phyloP scores from a whole-genome alignment of 2,113 vertebrate species.

The Charina bottae region DNA sequence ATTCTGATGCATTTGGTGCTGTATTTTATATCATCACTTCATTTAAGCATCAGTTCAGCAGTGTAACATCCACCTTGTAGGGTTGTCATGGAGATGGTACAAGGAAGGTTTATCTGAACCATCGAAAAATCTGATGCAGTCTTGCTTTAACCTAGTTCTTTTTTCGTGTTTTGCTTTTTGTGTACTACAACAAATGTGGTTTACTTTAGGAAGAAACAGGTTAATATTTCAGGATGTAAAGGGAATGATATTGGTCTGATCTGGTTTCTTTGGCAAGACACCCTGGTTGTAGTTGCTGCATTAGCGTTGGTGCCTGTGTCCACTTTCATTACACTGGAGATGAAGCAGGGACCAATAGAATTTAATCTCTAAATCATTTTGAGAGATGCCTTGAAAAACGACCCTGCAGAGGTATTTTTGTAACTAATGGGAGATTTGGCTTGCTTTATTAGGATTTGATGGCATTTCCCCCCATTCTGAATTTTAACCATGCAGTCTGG shows the following conservation, averaged over 20 bases:
- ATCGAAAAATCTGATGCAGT: constrained; percentile 50
- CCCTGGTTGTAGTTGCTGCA: constrained; percentile 57
- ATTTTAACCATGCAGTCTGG: constrained; percentile 43
- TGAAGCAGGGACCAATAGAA: constrained; percentile 43
- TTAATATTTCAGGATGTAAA: constrained; percentile 51
- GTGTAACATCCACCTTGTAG: constrained; percentile 90
- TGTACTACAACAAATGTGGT: constrained; percentile 40
- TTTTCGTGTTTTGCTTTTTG: constrained; percentile 65
- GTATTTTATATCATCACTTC: constrained; percentile 79
- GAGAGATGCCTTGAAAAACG: constrained; percentile 41
- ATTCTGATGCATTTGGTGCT: constrained; percentile 31
- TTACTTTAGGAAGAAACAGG: constrained; percentile 41
- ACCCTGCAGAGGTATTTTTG: constrained; percentile 25
- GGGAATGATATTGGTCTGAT: constrained; percentile 39
- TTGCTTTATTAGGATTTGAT: constrained; percentile 41
- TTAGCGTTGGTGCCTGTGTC: constrained; percentile 33
- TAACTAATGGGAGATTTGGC: constrained; percentile 56
- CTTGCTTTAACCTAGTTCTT: constrained; percentile 43
- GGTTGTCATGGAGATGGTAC: constrained; percentile 99
- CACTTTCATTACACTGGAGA: constrained; percentile 53
- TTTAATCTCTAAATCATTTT: constrained; percentile 41
- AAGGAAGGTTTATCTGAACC: constrained; percentile 84
- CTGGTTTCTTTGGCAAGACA: constrained; percentile 20
- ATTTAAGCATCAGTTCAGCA: constrained; percentile 79
- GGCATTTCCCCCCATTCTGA: constrained; percentile 44